Percentiles rank a stretch among this genome's conserved stretches.
Conservation (phyloP, 1,140 invertebrate species). For the Protaetia brevitarsis region DNA sequence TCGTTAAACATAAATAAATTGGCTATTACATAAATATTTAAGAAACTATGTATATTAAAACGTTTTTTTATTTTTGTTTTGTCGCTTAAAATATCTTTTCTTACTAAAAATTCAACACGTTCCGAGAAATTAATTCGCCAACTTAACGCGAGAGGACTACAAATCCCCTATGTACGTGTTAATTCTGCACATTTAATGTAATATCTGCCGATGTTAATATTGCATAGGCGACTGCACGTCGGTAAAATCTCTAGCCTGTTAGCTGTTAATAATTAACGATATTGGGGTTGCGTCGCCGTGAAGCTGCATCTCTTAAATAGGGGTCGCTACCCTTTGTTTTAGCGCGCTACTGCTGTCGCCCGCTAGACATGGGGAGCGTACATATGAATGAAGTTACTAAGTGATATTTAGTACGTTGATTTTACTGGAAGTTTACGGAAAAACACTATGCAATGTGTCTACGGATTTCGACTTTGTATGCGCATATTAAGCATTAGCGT, state of each 20-base stretch:
- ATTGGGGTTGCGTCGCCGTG: slow-evolving; percentile 9
- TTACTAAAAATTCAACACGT: no score
- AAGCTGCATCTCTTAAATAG: slow-evolving; percentile 9
- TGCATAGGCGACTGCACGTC: slow-evolving; percentile 8
- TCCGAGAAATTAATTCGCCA: no score
- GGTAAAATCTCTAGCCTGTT: slow-evolving; percentile 19
- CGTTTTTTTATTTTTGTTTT: no score
- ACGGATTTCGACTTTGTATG: slow-evolving; percentile 8
- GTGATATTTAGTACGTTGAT: slow-evolving; percentile 21
- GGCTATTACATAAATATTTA: no score
- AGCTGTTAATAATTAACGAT: slow-evolving; percentile 23
- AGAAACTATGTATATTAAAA: no score
- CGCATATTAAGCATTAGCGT: no score
- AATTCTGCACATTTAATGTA: neutral
- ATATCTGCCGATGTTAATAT: slow-evolving; percentile 17
- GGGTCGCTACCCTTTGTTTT: slow-evolving; percentile 23
- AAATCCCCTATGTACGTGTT: neutral
- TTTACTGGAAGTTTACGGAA: neutral
- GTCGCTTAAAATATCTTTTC: no score
- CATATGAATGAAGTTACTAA: slow-evolving; percentile 18
- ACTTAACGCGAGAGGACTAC: no score
- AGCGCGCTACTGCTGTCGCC: neutral
- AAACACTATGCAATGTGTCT: neutral
- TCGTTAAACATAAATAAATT: no score
- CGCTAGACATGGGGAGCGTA: slow-evolving; percentile 18